A percentile compares a stretch with the other conserved stretches of the same genome.
phyloP scores from a whole-genome alignment of 2,113 vertebrate species.

The Mixornis gularis region DNA sequence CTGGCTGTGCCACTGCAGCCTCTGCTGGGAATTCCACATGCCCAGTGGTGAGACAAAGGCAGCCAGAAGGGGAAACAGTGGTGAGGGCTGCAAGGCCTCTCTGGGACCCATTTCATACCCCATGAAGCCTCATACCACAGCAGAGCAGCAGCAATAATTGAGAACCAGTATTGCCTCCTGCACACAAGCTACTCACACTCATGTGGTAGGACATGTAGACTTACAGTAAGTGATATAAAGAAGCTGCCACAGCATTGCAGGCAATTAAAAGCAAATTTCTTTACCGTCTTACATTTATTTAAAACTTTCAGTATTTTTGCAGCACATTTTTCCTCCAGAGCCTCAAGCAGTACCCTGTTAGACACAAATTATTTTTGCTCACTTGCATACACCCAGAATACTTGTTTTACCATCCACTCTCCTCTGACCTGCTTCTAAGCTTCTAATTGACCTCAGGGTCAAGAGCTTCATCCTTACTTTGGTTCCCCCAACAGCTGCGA shows the following conservation, averaged over 20 bases:
- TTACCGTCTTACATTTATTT: neutral
- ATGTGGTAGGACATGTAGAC: neutral
- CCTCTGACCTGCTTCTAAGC: slow-evolving; percentile 47
- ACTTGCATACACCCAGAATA: slow-evolving; percentile 7
- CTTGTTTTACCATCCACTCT: slow-evolving; percentile 1
- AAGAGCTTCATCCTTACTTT: slow-evolving; percentile 51
- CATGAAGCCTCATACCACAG: neutral
- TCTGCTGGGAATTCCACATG: neutral
- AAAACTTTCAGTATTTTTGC: neutral
- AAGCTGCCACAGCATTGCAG: neutral
- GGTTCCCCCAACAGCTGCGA: slow-evolving; percentile 1
- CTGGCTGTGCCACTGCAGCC: neutral
- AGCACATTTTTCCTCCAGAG: neutral
- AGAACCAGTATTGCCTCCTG: rapidly evolving
- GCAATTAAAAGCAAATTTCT: neutral
- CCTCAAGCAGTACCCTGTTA: neutral
- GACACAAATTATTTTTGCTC: slow-evolving; percentile 4
- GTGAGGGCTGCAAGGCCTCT: neutral
- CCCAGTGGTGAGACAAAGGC: neutral
- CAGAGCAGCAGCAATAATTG: rapidly evolving
- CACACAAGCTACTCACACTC: rapidly evolving
- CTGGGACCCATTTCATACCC: neutral
- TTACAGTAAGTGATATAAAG: neutral
- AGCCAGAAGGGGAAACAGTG: neutral
- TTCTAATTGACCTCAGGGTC: slow-evolving; percentile 48